phyloP scores from a whole-genome alignment of 2,113 vertebrate genomes.

The Ceuthmochares aereus region DNA sequence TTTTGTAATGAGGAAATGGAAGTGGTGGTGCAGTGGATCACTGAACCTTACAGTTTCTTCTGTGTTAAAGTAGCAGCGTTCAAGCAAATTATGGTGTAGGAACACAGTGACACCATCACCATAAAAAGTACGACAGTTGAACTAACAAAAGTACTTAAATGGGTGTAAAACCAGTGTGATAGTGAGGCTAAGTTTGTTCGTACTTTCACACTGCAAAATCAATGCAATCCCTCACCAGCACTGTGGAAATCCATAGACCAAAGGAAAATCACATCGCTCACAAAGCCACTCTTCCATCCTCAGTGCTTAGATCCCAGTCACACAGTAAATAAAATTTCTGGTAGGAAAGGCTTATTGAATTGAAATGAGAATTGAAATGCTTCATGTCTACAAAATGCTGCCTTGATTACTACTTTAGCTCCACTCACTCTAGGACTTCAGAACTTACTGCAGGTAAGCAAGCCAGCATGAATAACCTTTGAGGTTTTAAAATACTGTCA shows the following conservation, averaged over 20 bases:
- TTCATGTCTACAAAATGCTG: not conserved
- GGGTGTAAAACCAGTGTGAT: slow-evolving; percentile 47
- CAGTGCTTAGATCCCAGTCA: not conserved
- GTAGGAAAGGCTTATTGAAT: not conserved
- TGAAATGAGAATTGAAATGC: not conserved
- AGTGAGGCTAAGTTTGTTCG: slow-evolving; percentile 14
- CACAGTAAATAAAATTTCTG: not conserved
- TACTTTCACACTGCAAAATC: slow-evolving; percentile 17
- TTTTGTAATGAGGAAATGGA: slow-evolving; percentile 86
- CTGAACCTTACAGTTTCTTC: slow-evolving; percentile 79
- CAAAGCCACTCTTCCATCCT: not conserved
- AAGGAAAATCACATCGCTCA: not conserved
- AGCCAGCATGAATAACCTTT: slow-evolving; percentile 16
- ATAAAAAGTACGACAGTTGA: slow-evolving; percentile 47
- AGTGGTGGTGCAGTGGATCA: slow-evolving; percentile 74
- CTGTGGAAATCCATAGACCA: not conserved
- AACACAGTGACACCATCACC: slow-evolving; percentile 70
- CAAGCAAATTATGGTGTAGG: slow-evolving; percentile 77
- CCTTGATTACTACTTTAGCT: slow-evolving; percentile 39
- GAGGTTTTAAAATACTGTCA: slow-evolving; percentile 6
- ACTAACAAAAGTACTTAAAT: slow-evolving; percentile 57
- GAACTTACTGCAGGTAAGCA: slow-evolving; percentile 41
- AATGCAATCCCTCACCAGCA: not conserved
- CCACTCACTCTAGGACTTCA: not conserved
- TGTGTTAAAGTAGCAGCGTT: slow-evolving; percentile 64